A percentile compares a stretch with the other conserved stretches of the same genome.
These are phyloP conservation scores for Pterostichus niger DNA, from an alignment of 2,888 invertebrate genomes.

Conservation along the genomic window DNA sequence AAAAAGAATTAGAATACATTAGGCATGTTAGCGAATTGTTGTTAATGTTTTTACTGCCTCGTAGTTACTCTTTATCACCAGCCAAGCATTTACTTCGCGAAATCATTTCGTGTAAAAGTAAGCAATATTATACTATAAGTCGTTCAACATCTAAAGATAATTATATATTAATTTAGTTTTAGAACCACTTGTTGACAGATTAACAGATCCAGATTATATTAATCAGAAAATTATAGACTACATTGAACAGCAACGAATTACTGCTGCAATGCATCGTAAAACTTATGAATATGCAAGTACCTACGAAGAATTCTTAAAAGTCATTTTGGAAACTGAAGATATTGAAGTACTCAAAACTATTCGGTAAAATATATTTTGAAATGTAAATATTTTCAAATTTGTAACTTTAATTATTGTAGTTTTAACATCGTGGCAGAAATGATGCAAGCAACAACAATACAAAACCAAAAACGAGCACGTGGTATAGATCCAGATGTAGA, in stretches of 20 bases:
- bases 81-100: conserved; percentile 90
- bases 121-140: conserved; percentile 69
- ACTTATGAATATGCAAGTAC: conserved; percentile 94
- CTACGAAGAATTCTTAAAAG: conserved; percentile 92
- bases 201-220: conserved; percentile 95
- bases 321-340: conserved; percentile 90
- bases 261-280: conserved; percentile 87
- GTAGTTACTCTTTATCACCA: conserved; percentile 88
- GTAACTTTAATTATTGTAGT: conserved; percentile 75
- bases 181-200: conserved; percentile 89
- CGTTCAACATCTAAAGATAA: conserved; percentile 15
- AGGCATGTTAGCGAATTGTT: conserved; percentile 90
- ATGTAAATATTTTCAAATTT: neutral
- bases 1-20: conserved; percentile 89
- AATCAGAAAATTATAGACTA: conserved; percentile 92
- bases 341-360: conserved; percentile 91
- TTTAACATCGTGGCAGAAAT: conserved; percentile 94
- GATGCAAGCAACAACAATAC: conserved; percentile 95
- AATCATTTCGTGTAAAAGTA: conserved; percentile 91
- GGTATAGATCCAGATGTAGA: conserved; percentile 86
- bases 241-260: conserved; percentile 89
- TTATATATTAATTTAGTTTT: conserved; percentile 81
- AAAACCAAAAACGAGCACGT: conserved; percentile 92
- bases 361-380: conserved; percentile 78
- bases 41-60: conserved; percentile 89